These are phyloP conservation scores for Tupaia tana DNA, from an alignment of 2,113 vertebrate species.

Conservation along the genomic window DNA sequence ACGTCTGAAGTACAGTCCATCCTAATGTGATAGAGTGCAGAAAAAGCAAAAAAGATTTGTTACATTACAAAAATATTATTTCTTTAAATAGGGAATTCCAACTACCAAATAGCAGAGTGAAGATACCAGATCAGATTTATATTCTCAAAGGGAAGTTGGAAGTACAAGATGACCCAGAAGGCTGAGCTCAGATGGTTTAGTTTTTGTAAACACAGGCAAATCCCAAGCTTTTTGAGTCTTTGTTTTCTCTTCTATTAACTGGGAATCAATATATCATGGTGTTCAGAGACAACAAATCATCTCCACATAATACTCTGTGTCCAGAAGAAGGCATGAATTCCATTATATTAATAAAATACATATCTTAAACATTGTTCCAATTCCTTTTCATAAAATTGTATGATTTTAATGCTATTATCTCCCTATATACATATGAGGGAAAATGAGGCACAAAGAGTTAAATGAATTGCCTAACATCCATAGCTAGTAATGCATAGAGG, in stretches of 20 bases:
- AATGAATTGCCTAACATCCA: background rate
- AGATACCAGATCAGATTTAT: background rate
- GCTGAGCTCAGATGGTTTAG: background rate
- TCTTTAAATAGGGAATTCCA: conserved; percentile 30
- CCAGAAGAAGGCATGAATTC: background rate
- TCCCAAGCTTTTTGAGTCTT: background rate
- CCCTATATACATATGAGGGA: background rate
- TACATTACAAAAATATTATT: background rate
- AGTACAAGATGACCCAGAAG: background rate
- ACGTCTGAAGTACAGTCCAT: background rate
- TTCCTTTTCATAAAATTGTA: background rate
- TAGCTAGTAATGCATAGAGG: background rate
- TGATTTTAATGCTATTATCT: background rate
- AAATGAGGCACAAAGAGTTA: background rate
- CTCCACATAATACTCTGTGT: background rate
- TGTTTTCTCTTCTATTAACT: conserved; percentile 20
- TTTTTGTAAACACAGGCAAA: background rate
- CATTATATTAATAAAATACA: conserved; percentile 4
- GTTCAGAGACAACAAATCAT: conserved; percentile 30
- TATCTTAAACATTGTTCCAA: background rate
- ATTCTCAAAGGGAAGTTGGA: background rate
- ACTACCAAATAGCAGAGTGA: background rate
- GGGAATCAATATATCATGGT: background rate
- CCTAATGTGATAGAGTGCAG: background rate
- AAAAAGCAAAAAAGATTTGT: background rate